A percentile compares a stretch with the other conserved stretches of the same genome.
Evolutionary conservation across 2,113 vertebrate genomes (phyloP).

Genomic region (Labeo catla): DNA sequence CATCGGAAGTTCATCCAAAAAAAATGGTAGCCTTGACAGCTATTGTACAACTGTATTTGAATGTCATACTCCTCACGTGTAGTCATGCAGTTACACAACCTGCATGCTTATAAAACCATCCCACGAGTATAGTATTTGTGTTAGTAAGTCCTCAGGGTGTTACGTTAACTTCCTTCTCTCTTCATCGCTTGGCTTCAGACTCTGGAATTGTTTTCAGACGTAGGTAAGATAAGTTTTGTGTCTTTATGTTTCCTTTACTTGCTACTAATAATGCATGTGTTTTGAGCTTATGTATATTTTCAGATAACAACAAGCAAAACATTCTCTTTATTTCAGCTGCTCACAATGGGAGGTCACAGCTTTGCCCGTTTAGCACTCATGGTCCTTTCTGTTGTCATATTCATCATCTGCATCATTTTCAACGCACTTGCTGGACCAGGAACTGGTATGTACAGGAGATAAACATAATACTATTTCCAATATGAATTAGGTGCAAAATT

Average conservation of each 20-base stretch:
- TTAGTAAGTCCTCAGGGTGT: neutral
- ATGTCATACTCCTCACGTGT: neutral
- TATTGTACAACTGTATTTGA: neutral
- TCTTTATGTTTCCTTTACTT: neutral
- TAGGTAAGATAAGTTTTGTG: neutral
- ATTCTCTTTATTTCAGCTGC: conserved; percentile 21
- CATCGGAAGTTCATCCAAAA: neutral
- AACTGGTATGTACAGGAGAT: conserved; percentile 56
- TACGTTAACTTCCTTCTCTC: neutral
- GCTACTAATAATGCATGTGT: no score
- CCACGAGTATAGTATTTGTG: neutral
- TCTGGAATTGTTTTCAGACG: neutral
- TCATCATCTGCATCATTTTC: conserved; percentile 62
- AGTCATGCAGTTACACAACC: conserved; percentile 37
- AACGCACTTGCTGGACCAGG: conserved; percentile 65
- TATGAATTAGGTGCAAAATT: neutral
- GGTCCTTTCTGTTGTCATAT: conserved; percentile 61
- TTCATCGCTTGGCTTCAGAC: neutral
- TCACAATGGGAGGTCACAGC: conserved; percentile 64
- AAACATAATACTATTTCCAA: neutral
- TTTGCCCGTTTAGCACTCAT: conserved; percentile 55
- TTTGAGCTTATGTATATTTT: neutral
- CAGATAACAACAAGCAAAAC: neutral
- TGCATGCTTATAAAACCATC: conserved; percentile 21
- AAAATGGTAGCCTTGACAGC: conserved; percentile 11